Conservation (phyloP, 2,888 invertebrate genomes). For the Orchesella flavescens region DNA sequence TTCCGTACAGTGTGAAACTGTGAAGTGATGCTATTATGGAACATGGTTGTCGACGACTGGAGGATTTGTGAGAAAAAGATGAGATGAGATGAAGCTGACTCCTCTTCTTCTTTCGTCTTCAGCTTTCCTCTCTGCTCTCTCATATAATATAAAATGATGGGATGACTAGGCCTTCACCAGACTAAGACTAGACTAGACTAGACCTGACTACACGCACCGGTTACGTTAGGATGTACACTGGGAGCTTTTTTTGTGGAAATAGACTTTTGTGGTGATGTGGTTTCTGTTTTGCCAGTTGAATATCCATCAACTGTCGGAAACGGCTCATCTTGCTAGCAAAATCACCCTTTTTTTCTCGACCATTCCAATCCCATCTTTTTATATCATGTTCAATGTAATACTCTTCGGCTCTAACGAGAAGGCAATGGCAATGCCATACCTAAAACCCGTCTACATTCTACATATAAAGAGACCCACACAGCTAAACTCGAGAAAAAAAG, state of each 20-base stretch:
- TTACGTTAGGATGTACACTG: no score
- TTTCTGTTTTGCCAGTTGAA: conserved; percentile 57
- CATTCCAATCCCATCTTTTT: conserved; percentile 23
- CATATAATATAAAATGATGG: no score
- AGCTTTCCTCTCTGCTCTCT: no score
- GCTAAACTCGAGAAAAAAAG: not conserved
- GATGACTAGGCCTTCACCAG: no score
- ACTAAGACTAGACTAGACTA: no score
- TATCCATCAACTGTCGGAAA: conserved; percentile 71
- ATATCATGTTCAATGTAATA: conserved; percentile 1
- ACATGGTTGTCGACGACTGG: not conserved
- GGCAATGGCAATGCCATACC: not conserved
- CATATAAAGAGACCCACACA: not conserved
- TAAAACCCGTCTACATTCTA: not conserved
- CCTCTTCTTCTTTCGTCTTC: not conserved
- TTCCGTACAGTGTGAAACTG: no score
- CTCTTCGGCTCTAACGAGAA: not conserved
- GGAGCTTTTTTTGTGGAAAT: no score
- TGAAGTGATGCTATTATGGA: not conserved
- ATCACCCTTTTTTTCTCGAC: conserved; percentile 33
- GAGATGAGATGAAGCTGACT: conserved; percentile 7
- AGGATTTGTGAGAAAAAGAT: not conserved
- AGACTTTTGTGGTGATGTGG: conserved; percentile 39
- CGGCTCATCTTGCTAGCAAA: conserved; percentile 62
- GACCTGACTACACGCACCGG: no score